Evolutionary conservation across 2,888 invertebrate species (phyloP).

Genomic region (Ochropacha duplaris): DNA sequence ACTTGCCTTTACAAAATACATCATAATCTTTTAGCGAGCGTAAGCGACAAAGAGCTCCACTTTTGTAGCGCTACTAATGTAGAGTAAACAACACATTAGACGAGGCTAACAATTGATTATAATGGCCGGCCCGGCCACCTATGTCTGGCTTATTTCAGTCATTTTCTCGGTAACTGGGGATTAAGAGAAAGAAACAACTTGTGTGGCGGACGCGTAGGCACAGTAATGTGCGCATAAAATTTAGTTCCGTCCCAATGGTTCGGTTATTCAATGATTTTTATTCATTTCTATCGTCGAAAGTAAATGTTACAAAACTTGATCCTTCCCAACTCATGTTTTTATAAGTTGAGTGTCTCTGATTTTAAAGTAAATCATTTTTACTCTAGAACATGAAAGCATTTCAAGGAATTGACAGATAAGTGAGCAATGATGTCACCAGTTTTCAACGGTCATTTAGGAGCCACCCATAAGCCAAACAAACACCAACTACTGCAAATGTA

Average conservation of each 20-base stretch:
- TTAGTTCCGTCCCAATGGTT: slow-evolving; percentile 56
- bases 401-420: too few relatives aligned
- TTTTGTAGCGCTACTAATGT: slow-evolving; percentile 60
- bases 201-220: slow-evolving; percentile 55
- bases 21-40: slow-evolving; percentile 45
- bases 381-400: background rate
- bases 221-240: slow-evolving; percentile 41
- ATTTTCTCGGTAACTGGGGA: slow-evolving; percentile 65
- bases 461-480: too few relatives aligned
- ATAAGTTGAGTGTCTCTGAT: too few relatives aligned
- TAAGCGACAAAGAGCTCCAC: slow-evolving; percentile 59
- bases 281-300: slow-evolving; percentile 11
- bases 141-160: slow-evolving; percentile 58
- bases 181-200: slow-evolving; percentile 56
- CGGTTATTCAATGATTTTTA: slow-evolving; percentile 27
- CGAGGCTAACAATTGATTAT: slow-evolving; percentile 62
- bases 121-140: slow-evolving; percentile 49
- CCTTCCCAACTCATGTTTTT: background rate
- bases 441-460: too few relatives aligned
- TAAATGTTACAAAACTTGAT: background rate
- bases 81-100: slow-evolving; percentile 72
- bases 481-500: too few relatives aligned
- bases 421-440: too few relatives aligned
- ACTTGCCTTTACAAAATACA: slow-evolving; percentile 32
- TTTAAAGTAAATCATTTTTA: too few relatives aligned